phyloP scores from a whole-genome alignment of 2,888 invertebrate species.

The Tachystola acroxantha region DNA sequence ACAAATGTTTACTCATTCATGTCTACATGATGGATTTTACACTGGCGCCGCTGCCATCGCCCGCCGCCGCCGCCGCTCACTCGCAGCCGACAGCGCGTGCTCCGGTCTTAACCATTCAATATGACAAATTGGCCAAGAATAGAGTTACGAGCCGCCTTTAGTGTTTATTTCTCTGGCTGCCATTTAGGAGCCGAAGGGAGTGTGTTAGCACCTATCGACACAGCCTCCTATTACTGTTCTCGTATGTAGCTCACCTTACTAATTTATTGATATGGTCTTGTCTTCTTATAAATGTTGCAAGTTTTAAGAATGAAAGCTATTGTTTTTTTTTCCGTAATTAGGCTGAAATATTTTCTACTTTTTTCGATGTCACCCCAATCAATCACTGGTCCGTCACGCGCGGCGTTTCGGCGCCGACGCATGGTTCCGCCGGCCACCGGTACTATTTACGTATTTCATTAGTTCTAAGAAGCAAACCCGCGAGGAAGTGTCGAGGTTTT shows the following conservation, averaged over 20 bases:
- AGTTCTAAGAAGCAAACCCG: constrained; percentile 63
- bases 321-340: too few relatives aligned
- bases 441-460: constrained; percentile 74
- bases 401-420: constrained; percentile 46
- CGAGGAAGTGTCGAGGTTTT: constrained; percentile 62
- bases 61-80: constrained; percentile 7
- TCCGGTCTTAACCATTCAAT: constrained; percentile 15
- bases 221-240: too few relatives aligned
- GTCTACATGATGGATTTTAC: constrained; percentile 18
- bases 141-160: constrained; percentile 31
- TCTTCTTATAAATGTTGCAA: too few relatives aligned
- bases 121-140: constrained; percentile 41
- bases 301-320: too few relatives aligned
- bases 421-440: constrained; percentile 46
- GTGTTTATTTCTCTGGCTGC: constrained; percentile 29
- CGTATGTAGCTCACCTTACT: too few relatives aligned
- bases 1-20: constrained; percentile 17
- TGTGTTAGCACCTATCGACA: constrained; percentile 21
- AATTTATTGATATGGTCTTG: too few relatives aligned
- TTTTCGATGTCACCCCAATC: constrained; percentile 63
- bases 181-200: constrained; percentile 27
- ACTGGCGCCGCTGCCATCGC: neutral
- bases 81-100: constrained; percentile 4
- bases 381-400: constrained; percentile 51
- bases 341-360: constrained; percentile 15